Base-by-base conservation (phyloP, 2,797 vertebrate species). In the Tragelaphus oryx region DNA sequence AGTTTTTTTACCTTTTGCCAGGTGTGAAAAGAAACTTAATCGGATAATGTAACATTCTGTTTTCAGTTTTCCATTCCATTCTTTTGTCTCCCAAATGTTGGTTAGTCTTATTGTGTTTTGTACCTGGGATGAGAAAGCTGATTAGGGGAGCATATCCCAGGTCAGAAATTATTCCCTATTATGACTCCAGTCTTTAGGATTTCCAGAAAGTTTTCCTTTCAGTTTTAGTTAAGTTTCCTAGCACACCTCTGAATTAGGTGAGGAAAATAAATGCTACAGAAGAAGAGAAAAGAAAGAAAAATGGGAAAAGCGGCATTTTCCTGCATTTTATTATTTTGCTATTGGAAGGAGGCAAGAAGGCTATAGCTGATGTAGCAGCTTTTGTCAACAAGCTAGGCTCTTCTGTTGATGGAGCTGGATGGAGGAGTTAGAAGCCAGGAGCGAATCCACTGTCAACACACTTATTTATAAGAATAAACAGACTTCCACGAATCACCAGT, bases 91-190 rank as follows among this genome's bases (percentile, higher is more conserved):
- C 57, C 57, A 60, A 37, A 84, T n/a, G 11, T 74, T 28, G 8
- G 26, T 57, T 84, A 52, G 78, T 83, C 52, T 75, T 79, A 33
- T 50, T 89, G 65, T 89, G 48, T 50, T 92, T 92, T 59, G 68
- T 88, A 79, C 57, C 30, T 37, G 30, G 59, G 33, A 46, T 88
- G 50, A 97, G 83, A 95, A 97, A 93, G 87, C 85, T 91, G 59
- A 75, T 94, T 87, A 82, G 37, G 46, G 28, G 41, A 91, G 71
- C 59, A 94, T 91, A 91, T 88, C 50, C 85, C 0, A 30, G 87
- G 87, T 97, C 62, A 90, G 59, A 94, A 95, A 93, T 82, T 50
- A 79, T 33, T 88, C 57, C 54, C 82, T 71, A 71, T 75, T 71
- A 50, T 41, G 52, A 41, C 78, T 41, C 33, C 11, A 50, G 6